These are phyloP conservation scores for Diplogasteroides magnus DNA, from an alignment of 1,140 invertebrate genomes.

Conservation along the genomic window DNA sequence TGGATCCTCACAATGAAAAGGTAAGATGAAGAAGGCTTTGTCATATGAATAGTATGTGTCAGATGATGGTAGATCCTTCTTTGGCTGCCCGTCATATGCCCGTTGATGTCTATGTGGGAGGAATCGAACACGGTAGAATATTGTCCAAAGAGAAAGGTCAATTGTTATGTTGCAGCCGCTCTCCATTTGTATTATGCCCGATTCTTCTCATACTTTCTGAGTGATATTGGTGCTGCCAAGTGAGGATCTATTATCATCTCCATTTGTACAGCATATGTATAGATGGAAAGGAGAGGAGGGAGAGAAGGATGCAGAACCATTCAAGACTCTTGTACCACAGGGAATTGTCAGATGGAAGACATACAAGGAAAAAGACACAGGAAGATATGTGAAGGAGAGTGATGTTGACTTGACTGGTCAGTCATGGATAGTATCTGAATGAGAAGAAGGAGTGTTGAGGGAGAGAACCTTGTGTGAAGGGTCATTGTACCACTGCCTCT, in stretches of 20 bases:
- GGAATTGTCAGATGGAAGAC: constrained; percentile 70
- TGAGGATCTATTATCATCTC: background rate
- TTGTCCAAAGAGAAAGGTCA: background rate
- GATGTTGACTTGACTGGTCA: background rate
- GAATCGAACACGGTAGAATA: constrained; percentile 42
- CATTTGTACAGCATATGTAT: too few species aligned
- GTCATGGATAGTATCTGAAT: constrained; percentile 25
- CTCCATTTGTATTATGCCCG: constrained; percentile 93
- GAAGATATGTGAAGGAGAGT: constrained; percentile 2
- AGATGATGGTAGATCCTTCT: background rate
- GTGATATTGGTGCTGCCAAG: constrained; percentile 68
- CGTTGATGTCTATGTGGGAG: constrained; percentile 52
- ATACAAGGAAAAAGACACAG: background rate
- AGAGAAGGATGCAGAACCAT: constrained; percentile 86
- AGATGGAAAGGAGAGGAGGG: too few species aligned
- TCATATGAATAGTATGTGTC: constrained; percentile 64
- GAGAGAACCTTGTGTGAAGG: constrained; percentile 8
- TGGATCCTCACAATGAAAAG: constrained; percentile 73
- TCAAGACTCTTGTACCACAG: constrained; percentile 80
- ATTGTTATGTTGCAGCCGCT: constrained; percentile 63
- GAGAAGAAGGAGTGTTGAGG: background rate
- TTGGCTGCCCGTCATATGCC: constrained; percentile 20
- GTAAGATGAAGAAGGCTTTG: constrained; percentile 1
- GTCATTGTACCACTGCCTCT: constrained; percentile 16
- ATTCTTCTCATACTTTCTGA: constrained; percentile 86